phyloP scores from a whole-genome alignment of 92 coral and sea anemone species.

The Meandrina meandrites region DNA sequence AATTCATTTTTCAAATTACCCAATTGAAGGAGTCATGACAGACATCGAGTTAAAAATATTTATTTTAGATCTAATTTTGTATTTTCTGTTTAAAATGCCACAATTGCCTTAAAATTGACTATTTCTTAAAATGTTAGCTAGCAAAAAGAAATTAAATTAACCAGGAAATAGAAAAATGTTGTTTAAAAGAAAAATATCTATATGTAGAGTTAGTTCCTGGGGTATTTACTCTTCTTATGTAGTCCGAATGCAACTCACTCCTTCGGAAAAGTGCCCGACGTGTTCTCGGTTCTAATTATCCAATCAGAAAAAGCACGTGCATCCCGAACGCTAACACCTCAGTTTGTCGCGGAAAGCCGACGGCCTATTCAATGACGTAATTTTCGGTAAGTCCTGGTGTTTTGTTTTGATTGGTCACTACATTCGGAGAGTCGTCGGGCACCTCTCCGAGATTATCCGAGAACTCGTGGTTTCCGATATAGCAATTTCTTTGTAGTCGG shows the following conservation, averaged over 20 bases:
- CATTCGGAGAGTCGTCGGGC: background rate
- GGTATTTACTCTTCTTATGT: background rate
- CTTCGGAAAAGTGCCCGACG: background rate
- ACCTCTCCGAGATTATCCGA: too few relatives aligned
- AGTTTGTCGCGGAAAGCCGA: too few relatives aligned
- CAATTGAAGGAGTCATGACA: background rate
- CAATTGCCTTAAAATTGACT: background rate
- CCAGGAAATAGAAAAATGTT: background rate
- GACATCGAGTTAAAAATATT: background rate
- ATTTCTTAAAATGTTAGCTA: background rate
- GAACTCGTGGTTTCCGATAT: background rate
- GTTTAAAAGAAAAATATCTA: background rate
- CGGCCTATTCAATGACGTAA: background rate
- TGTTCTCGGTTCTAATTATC: background rate
- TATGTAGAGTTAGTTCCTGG: background rate
- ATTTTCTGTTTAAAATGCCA: background rate
- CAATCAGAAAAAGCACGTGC: background rate
- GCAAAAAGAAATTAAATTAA: background rate
- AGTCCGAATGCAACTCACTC: background rate
- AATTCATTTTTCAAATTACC: background rate
- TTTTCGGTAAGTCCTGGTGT: background rate
- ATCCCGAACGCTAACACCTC: background rate
- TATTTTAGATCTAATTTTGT: conserved; percentile 31
- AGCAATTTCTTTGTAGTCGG: background rate
- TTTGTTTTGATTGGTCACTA: background rate